phyloP scores from a whole-genome alignment of 2,113 vertebrate species.

The Pavo muticus region DNA sequence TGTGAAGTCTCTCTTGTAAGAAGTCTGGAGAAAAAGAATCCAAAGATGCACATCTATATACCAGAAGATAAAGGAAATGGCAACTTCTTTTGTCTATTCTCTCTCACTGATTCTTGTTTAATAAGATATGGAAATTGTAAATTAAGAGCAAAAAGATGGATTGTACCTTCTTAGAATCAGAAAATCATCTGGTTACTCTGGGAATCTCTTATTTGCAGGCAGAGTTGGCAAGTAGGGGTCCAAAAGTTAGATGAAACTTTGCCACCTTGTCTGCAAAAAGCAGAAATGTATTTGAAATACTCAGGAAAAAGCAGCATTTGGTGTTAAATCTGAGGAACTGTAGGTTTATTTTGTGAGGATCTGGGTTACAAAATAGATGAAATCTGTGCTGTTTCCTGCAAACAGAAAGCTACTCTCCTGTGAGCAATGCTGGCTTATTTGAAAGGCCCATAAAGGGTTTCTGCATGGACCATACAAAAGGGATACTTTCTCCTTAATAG shows the following conservation, averaged over 20 bases:
- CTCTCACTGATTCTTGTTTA: not conserved
- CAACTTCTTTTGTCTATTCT: not conserved
- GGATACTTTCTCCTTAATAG: conserved; percentile 99
- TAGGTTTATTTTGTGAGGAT: conserved; percentile 77
- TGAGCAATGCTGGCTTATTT: conserved; percentile 87
- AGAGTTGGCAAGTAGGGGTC: not conserved
- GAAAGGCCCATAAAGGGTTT: conserved; percentile 89
- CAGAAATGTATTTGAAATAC: not conserved
- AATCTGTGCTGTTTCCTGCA: conserved; percentile 84
- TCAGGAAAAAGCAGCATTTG: conserved; percentile 49
- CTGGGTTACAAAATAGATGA: conserved; percentile 74
- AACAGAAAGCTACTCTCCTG: conserved; percentile 84
- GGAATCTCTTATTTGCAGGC: not conserved
- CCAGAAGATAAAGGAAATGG: not conserved
- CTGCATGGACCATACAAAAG: conserved; percentile 90
- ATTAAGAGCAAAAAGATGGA: not conserved
- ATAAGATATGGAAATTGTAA: not conserved
- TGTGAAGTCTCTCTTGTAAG: not conserved
- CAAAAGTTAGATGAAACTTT: conserved; percentile 38
- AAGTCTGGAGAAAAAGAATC: not conserved
- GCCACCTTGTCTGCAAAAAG: conserved; percentile 38
- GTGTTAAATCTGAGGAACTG: conserved; percentile 68
- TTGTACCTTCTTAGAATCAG: not conserved
- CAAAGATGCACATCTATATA: not conserved
- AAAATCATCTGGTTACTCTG: not conserved